Percentiles rank a stretch among this genome's conserved stretches.
Evolutionary conservation across 2,113 vertebrate species (phyloP).

Genomic region (Fukomys damarensis): DNA sequence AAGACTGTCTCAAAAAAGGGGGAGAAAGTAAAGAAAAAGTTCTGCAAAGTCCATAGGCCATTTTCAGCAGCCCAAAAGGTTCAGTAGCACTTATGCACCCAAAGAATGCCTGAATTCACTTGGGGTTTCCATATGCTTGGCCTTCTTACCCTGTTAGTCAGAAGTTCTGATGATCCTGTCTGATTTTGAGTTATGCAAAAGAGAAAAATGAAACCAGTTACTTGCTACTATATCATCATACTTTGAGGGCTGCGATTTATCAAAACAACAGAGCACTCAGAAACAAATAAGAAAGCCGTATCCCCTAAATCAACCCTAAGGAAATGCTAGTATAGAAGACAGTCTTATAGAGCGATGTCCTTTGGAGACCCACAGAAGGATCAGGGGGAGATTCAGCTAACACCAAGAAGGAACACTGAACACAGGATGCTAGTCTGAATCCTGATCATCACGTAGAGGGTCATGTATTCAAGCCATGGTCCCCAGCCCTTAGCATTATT

Average conservation of each 20-base stretch:
- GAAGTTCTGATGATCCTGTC: background rate
- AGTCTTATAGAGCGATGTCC: background rate
- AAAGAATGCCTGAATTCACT: background rate
- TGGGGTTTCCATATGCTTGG: background rate
- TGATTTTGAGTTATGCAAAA: background rate
- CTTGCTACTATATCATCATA: background rate
- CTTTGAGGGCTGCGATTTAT: slow-evolving; percentile 13
- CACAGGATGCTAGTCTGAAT: background rate
- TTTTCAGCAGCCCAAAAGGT: background rate
- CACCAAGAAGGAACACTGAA: background rate
- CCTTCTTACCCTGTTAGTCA: background rate
- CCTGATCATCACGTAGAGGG: background rate
- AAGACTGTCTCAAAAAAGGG: background rate
- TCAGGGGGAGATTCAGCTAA: background rate
- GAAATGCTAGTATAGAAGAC: background rate
- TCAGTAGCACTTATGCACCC: background rate
- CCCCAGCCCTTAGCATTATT: background rate
- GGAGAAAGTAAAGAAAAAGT: background rate
- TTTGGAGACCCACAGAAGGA: background rate
- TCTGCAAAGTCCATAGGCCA: background rate
- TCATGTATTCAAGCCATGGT: background rate
- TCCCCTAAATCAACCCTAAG: background rate
- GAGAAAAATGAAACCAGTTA: background rate
- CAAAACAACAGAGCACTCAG: slow-evolving; percentile 10
- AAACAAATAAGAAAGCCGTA: slow-evolving; percentile 4